phyloP scores from a whole-genome alignment of 2,888 invertebrate genomes.

The Drosophila leonis region DNA sequence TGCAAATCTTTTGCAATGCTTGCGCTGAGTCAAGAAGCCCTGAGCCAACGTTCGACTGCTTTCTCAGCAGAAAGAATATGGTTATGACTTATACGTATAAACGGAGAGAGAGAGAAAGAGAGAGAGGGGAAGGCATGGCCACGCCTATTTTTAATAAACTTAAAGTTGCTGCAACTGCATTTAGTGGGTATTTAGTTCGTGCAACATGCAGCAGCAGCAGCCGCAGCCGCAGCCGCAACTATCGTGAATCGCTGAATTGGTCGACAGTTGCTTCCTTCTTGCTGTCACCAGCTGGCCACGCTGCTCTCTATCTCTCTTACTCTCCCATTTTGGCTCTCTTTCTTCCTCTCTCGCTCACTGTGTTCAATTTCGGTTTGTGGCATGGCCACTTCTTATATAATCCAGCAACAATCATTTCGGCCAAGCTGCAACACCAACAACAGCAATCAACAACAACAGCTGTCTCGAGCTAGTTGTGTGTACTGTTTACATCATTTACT shows the following conservation, averaged over 20 bases:
- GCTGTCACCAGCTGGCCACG: constrained; percentile 52
- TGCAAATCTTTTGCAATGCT: constrained; percentile 75
- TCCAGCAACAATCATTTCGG: constrained; percentile 77
- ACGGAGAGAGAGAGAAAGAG: not conserved
- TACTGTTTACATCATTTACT: constrained; percentile 71
- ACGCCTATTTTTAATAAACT: constrained; percentile 54
- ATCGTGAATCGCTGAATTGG: constrained; percentile 31
- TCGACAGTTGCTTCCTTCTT: constrained; percentile 73
- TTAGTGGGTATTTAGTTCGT: constrained; percentile 78
- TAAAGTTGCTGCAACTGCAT: constrained; percentile 37
- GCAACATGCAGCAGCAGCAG: constrained; percentile 59
- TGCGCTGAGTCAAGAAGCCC: constrained; percentile 62
- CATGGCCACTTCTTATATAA: constrained; percentile 82
- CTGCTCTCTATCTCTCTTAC: constrained; percentile 2
- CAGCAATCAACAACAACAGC: constrained; percentile 64
- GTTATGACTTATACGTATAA: not conserved
- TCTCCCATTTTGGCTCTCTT: constrained; percentile 16
- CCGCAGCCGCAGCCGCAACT: constrained; percentile 26
- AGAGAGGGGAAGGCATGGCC: not conserved
- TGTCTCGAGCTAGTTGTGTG: constrained; percentile 52
- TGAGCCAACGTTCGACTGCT: constrained; percentile 54
- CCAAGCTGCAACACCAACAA: constrained; percentile 72
- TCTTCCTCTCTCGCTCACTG: constrained; percentile 17
- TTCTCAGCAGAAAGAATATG: constrained; percentile 57
- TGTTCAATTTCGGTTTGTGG: constrained; percentile 69